Base-by-base conservation (phyloP, 2,113 vertebrate species). In the Numenius arquata region DNA sequence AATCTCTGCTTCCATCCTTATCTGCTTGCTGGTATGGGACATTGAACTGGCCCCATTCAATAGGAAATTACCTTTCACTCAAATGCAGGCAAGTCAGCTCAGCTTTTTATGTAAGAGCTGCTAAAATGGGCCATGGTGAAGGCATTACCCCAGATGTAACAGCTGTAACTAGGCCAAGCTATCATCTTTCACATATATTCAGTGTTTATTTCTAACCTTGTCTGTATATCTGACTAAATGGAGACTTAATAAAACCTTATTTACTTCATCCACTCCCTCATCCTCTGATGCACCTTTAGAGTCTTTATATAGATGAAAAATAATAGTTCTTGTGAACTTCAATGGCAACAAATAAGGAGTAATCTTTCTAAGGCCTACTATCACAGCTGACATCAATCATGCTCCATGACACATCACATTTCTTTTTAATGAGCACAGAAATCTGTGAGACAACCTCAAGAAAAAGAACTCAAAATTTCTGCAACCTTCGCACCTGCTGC, bases 401-500 rank as follows among this genome's bases (percentile, higher is more conserved):
- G 53, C n/a, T 55, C 45, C 47, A 5, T 32, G 23, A 56, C n/a
- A 76, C 36, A 38, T 9, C n/a, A 41, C 23, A 17, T 41, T 86
- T 70, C 38, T 70, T 72, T 88, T 62, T 74, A 92, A 93, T 41
- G 41, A 68, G 32, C 34, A 71, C 0, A 50, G 65, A 72, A 71
- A 48, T 55, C 56, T 45, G 29, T 30, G 56, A 68, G 10, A 67
- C 38, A 67, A 41, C 2, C 14, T 72, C 72, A 80, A 43, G 58
- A 56, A 84, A 80, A 89, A 72, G 41, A 66, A 27, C 41, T 58
- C 30, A 38, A 27, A 32, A n/a, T 36, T 82, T 70, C 48, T 52
- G 40, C 17, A 34, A 52, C 26, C 21, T 94, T 95, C 98, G 96
- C 79, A 99, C 99, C 98, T 99, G 98, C 96, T 99, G 99, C 45